These are phyloP conservation scores for Epinephelus fuscoguttatus DNA, from an alignment of 2,113 vertebrate genomes.

Conservation along the genomic window DNA sequence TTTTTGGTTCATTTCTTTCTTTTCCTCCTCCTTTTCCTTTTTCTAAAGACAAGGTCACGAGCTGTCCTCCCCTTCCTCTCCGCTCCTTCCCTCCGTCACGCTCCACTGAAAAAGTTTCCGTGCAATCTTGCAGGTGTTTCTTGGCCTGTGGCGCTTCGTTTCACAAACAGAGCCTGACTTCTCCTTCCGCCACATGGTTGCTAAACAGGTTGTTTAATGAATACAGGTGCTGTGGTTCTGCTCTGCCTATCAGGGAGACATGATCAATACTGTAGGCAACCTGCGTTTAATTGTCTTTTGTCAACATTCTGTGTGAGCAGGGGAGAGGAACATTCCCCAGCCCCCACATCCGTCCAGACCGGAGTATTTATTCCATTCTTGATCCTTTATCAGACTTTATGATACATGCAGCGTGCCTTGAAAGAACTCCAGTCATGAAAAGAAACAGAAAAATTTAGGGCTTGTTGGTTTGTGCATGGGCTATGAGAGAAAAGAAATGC, in stretches of 20 bases:
- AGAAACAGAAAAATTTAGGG: background rate
- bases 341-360: background rate
- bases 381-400: background rate
- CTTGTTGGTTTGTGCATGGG: background rate
- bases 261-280: conserved; percentile 78
- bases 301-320: conserved; percentile 59
- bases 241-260: conserved; percentile 76
- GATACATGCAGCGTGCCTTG: background rate
- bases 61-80: conserved; percentile 34
- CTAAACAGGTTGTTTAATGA: conserved; percentile 79
- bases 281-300: conserved; percentile 79
- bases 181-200: conserved; percentile 53
- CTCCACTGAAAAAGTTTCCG: conserved; percentile 61
- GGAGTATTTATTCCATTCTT: conserved; percentile 7
- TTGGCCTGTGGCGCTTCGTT: conserved; percentile 53
- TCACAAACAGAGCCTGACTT: conserved; percentile 63
- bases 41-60: conserved; percentile 53
- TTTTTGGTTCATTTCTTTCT: background rate
- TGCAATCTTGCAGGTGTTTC: conserved; percentile 64
- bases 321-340: conserved; percentile 13
- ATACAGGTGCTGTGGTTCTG: conserved; percentile 80
- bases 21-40: background rate
- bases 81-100: conserved; percentile 41
- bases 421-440: background rate
- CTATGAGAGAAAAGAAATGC: background rate